Conservation (phyloP, 2,888 invertebrate genomes). For the Ectropis crepuscularia region DNA sequence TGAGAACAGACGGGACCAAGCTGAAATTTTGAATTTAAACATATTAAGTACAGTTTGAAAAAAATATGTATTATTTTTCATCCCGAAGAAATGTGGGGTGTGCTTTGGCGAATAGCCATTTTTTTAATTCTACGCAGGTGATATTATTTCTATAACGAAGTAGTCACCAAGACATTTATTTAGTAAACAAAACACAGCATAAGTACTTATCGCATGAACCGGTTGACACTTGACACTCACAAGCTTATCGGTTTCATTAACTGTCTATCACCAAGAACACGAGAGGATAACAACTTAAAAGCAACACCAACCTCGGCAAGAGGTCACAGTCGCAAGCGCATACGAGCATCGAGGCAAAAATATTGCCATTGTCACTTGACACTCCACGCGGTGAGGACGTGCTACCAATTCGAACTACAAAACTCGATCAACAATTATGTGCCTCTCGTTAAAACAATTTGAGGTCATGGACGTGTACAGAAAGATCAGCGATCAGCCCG, state of each 20-base stretch:
- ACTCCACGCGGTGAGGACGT: constrained; percentile 39
- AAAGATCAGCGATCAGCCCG: constrained; percentile 58
- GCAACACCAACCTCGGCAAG: constrained; percentile 54
- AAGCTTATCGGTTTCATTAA: constrained; percentile 27
- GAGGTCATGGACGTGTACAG: constrained; percentile 75
- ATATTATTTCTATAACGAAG: background rate
- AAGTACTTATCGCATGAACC: constrained; percentile 24
- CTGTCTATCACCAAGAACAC: constrained; percentile 6
- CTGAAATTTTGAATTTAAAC: too few species aligned
- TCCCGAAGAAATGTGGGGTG: too few species aligned
- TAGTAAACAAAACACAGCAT: constrained; percentile 32
- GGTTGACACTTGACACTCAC: constrained; percentile 1
- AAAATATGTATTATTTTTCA: too few species aligned
- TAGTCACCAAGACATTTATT: background rate
- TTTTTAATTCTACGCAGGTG: too few species aligned
- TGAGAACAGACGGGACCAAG: too few species aligned
- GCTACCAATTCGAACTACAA: constrained; percentile 23
- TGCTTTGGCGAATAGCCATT: too few species aligned
- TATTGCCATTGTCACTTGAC: constrained; percentile 41
- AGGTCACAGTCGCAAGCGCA: constrained; percentile 56
- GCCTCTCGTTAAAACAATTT: constrained; percentile 73
- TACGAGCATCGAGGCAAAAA: constrained; percentile 48
- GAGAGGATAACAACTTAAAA: constrained; percentile 50
- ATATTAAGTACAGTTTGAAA: too few species aligned
- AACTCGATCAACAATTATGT: constrained; percentile 55